phyloP scores from a whole-genome alignment of 2,113 vertebrate genomes.

The Bubo bubo region DNA sequence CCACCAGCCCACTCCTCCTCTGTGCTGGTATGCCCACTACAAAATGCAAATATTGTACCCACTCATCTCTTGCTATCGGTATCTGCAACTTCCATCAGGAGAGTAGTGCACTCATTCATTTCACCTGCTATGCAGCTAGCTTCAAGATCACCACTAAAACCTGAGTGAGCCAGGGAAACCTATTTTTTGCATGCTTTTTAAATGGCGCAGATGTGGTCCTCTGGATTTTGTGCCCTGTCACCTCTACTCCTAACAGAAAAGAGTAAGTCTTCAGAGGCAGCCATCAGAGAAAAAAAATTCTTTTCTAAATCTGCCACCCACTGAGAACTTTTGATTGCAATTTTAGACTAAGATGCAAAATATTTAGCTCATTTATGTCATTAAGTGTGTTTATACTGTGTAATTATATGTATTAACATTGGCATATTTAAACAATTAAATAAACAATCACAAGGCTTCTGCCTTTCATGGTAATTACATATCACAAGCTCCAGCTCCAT shows the following conservation, averaged over 20 bases:
- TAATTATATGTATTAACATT: slow-evolving; percentile 8
- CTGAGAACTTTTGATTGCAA: slow-evolving; percentile 43
- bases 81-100: background rate
- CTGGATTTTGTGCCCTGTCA: background rate
- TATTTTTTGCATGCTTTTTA: background rate
- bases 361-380: slow-evolving; percentile 38
- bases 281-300: background rate
- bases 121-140: background rate
- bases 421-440: slow-evolving; percentile 6
- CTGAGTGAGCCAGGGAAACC: background rate
- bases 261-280: background rate
- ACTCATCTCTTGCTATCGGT: background rate
- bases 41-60: background rate
- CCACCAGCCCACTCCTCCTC: background rate
- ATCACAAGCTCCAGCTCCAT: background rate
- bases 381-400: slow-evolving; percentile 19
- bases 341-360: slow-evolving; percentile 16
- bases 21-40: background rate
- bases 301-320: slow-evolving; percentile 14
- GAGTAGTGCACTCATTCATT: background rate
- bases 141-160: background rate
- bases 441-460: background rate
- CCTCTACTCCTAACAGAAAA: background rate
- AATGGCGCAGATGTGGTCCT: background rate
- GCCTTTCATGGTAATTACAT: background rate